Conservation (phyloP, 2,113 vertebrate species). For the Coracopsis vasa region DNA sequence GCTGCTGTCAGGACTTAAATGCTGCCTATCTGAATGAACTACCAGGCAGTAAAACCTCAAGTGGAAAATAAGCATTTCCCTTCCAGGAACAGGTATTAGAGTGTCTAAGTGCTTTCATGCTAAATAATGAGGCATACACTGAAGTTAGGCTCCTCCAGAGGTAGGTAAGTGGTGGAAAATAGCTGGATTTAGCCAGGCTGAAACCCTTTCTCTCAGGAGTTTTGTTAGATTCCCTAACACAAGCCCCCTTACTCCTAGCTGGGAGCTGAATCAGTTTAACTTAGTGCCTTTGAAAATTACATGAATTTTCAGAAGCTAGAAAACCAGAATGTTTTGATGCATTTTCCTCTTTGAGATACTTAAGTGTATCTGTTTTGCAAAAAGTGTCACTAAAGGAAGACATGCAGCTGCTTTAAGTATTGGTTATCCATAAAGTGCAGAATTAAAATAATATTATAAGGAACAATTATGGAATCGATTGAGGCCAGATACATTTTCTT, state of each 20-base stretch:
- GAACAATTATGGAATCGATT: not conserved
- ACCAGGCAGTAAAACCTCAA: not conserved
- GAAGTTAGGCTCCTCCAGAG: not conserved
- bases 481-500: not conserved
- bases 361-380: not conserved
- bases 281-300: not conserved
- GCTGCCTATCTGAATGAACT: not conserved
- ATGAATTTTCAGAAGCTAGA: not conserved
- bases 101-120: not conserved
- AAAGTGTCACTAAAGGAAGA: not conserved
- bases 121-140: not conserved
- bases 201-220: not conserved
- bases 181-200: not conserved
- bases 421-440: not conserved
- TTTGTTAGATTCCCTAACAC: not conserved
- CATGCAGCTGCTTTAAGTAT: not conserved
- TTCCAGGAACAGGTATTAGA: not conserved
- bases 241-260: not conserved
- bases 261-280: not conserved
- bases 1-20: not conserved
- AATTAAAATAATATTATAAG: not conserved
- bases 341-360: not conserved
- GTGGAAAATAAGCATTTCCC: not conserved
- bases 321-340: not conserved
- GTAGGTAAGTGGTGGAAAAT: not conserved